phyloP scores from a whole-genome alignment of 2,113 vertebrate genomes.

The Furnarius figulus region DNA sequence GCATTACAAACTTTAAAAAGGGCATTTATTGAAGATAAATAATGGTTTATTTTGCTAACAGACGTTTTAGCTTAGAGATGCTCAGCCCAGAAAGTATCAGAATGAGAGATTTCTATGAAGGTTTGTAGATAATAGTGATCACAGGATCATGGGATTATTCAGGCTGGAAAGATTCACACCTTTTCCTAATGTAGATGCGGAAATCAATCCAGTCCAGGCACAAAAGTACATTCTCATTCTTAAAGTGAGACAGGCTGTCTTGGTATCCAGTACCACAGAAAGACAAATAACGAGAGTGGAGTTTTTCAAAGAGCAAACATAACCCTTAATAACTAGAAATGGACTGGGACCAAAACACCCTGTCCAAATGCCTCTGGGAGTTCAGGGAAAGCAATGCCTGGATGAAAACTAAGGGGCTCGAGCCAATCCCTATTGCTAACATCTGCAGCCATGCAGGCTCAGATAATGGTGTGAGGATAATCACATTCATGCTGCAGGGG shows the following conservation, averaged over 20 bases:
- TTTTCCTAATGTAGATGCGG: not conserved
- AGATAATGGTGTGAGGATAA: slow-evolving; percentile 28
- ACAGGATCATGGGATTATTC: not conserved
- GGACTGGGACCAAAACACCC: not conserved
- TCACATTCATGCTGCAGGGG: not conserved
- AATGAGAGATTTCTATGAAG: not conserved
- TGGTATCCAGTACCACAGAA: not conserved
- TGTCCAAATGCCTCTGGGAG: not conserved
- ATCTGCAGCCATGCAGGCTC: slow-evolving; percentile 29
- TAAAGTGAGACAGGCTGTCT: not conserved
- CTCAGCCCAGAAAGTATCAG: not conserved
- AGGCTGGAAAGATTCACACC: not conserved
- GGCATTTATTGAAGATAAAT: not conserved
- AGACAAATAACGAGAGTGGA: not conserved
- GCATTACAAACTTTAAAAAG: not conserved
- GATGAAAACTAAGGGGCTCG: not conserved
- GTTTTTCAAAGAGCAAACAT: slow-evolving; percentile 13
- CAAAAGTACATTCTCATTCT: slow-evolving; percentile 7
- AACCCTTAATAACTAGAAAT: slow-evolving; percentile 19
- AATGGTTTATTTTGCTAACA: not conserved
- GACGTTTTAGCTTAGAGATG: not conserved
- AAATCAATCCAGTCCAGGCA: not conserved
- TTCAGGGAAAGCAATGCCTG: not conserved
- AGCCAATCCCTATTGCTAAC: slow-evolving; percentile 26
- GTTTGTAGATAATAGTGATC: not conserved